These are phyloP conservation scores for Nicator chloris DNA, from an alignment of 2,113 vertebrate genomes.

Conservation along the genomic window DNA sequence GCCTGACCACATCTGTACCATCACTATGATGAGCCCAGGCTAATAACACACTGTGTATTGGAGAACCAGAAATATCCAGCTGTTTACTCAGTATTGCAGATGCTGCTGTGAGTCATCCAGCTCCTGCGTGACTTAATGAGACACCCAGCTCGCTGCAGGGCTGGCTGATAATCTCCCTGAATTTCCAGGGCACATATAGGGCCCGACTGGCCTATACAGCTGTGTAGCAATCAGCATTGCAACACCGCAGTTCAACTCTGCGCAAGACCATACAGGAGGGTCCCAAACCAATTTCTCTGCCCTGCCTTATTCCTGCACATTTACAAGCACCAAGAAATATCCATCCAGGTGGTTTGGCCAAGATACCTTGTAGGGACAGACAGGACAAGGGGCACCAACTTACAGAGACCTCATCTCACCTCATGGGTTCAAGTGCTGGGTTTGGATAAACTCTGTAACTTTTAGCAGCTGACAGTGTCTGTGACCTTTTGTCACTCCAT, in stretches of 20 bases:
- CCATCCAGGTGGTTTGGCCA: not conserved
- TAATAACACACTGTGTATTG: not conserved
- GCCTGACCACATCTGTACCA: not conserved
- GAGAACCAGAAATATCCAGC: slow-evolving; percentile 21
- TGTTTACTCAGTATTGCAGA: not conserved
- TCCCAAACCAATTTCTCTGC: not conserved
- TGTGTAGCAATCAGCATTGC: not conserved
- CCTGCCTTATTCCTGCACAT: not conserved
- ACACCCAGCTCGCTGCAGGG: not conserved
- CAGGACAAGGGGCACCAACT: not conserved
- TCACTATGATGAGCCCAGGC: not conserved
- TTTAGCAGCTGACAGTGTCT: not conserved
- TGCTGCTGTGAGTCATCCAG: slow-evolving; percentile 30
- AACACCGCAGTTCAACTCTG: not conserved
- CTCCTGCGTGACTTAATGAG: not conserved
- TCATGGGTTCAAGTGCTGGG: not conserved
- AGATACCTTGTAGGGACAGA: not conserved
- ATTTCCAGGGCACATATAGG: not conserved
- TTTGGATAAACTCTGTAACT: not conserved
- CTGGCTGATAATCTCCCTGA: not conserved
- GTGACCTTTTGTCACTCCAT: not conserved
- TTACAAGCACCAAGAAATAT: not conserved
- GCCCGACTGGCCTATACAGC: not conserved
- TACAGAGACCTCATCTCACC: not conserved
- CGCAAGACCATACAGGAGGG: not conserved